Base-by-base conservation (phyloP, 2,113 vertebrate species). In the Isichthys henryi region DNA sequence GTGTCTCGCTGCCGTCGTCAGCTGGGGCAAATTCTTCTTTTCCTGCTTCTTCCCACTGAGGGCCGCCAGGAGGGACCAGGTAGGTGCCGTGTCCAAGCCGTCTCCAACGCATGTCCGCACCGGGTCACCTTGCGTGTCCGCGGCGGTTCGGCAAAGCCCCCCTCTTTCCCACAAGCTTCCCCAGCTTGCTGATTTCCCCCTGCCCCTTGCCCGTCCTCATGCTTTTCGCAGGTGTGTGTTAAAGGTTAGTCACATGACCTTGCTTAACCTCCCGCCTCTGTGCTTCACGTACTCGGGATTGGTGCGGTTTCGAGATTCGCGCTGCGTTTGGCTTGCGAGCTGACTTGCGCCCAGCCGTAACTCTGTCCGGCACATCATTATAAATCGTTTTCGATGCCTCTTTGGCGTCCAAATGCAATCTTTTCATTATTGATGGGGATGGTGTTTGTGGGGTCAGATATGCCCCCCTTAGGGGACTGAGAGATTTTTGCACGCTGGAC, bases 11-110 rank as follows among this genome's bases (percentile, higher is more conserved):
- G 94, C 94, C 1, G 88, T 97, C 91, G 92, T 97, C 93, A 95
- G 92, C 92, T 98, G 97, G 97, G 94, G 95, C 21, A 97, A 96
- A 93, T 96, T 95, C 88, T 87, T 97, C 88, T 95, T 97, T 91
- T 94, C 92, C 48, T 97, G 97, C 92, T 90, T 97, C 91, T 94
- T 97, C 89, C 97, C 96, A 0, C 95, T 96, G 91, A 91, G 94
- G 88, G 91, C 91, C 84, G 74, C 90, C 39, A 91, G 92, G 91
- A 93, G 90, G 85, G 90, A 89, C 17, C 93, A 95, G 95, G 95
- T 96, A 95, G 96, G 95, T 91, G 50, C 90, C 27, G 17, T 2
- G 89, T 56, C 66, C 49, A 43, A 9, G 83, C 88, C 91, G 23
- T 89, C 21, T 6, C 8, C 46, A n/a, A 39, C 17, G 31, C 46